phyloP scores from a whole-genome alignment of 2,797 vertebrate species.

The Coregonus sp. region DNA sequence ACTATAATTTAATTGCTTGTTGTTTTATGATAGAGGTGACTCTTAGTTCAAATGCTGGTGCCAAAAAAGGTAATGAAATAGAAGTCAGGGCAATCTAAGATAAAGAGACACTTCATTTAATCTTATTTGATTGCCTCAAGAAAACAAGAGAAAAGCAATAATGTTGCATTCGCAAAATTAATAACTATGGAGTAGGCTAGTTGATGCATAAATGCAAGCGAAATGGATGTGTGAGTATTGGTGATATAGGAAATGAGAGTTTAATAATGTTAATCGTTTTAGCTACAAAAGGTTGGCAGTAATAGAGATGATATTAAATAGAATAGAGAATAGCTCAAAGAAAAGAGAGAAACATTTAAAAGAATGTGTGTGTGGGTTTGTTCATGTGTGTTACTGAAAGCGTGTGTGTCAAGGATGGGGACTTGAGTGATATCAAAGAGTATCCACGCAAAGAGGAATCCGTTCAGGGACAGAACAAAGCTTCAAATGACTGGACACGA shows the following conservation, averaged over 20 bases:
- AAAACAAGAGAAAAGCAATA: background rate
- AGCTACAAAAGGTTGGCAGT: background rate
- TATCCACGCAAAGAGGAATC: background rate
- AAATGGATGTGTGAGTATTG: background rate
- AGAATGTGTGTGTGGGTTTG: conserved; percentile 3
- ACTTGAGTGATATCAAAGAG: conserved; percentile 4
- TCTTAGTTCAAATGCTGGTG: background rate
- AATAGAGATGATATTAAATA: background rate
- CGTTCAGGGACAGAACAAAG: no score
- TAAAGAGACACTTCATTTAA: background rate
- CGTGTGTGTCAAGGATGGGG: background rate
- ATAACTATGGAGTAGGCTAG: background rate
- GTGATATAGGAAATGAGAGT: background rate
- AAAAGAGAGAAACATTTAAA: background rate
- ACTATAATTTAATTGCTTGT: background rate
- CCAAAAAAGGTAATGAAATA: background rate
- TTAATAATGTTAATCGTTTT: background rate
- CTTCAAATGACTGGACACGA: background rate
- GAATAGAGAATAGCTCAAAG: background rate
- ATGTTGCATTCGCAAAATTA: background rate
- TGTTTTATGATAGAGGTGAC: background rate
- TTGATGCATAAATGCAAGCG: background rate
- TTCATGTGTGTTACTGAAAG: background rate
- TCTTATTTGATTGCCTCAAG: background rate
- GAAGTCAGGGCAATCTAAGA: background rate